Evolutionary conservation across 2,797 vertebrate species (phyloP), one percentile per base, ranked within the genome.

Genomic region (Decapterus maruadsi): DNA sequence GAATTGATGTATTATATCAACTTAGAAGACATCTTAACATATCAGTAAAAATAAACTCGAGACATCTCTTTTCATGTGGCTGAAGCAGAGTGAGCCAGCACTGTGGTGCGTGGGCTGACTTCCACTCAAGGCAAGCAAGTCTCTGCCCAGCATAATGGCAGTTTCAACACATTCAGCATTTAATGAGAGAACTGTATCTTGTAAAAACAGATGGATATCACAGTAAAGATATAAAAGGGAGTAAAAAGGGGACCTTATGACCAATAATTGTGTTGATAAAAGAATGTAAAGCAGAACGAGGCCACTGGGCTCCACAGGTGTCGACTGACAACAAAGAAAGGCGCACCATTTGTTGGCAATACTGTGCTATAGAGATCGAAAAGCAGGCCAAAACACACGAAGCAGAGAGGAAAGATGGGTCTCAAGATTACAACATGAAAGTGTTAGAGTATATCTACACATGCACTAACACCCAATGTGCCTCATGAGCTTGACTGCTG

Each of bases 121-220:
- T 68, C 42, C 53, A 26, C 53, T 53, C 66, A 67, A 67, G 69
- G 75, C 77, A 72, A 20, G 17, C 19, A 55, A 29, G 45, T 69
- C 43, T 59, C 73, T 75, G 54, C 62, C 68, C 43, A 31, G 51
- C 65, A 60, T 62, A 68, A 72, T 22, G 67, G 56, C 68, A 68
- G 57, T 50, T 71, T 76, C 48, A 86, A 43, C 62, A 75, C 54
- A 72, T 73, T 56, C 72, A 12, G 43, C 10, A 13, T 82, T 71
- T 77, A 78, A 84, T 62, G 53, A 81, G 69, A 51, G 10, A 54
- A 82, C 34, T 57, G 68, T 62, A 79, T 78, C 64, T 53, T n/a
- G 34, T 58, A 60, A 77, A 88, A 88, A 78, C 68, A 87, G 69
- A 82, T 63, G 51, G 58, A 63, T 78, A 73, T 68, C 19, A 42